phyloP scores from a whole-genome alignment of 2,888 invertebrate genomes.

The Mimumesa dahlbomi region DNA sequence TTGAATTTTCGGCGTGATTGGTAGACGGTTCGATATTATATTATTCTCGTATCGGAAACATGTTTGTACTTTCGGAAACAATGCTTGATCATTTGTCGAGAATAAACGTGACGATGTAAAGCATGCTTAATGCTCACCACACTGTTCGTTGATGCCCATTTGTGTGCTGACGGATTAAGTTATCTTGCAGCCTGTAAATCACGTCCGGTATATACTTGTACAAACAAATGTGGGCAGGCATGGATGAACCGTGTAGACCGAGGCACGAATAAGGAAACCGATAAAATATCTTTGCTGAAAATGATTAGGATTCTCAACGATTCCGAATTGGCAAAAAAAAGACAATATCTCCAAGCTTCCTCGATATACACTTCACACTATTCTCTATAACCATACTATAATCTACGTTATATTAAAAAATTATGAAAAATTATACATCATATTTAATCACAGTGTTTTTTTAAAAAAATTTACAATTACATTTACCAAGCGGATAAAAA shows the following conservation, averaged over 20 bases:
- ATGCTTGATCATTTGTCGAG: constrained; percentile 19
- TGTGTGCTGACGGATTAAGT: constrained; percentile 66
- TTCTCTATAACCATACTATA: too few relatives aligned
- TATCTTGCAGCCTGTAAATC: constrained; percentile 72
- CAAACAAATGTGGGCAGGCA: constrained; percentile 63
- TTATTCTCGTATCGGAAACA: not conserved
- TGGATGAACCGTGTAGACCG: constrained; percentile 24
- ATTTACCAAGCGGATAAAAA: too few relatives aligned
- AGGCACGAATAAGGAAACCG: constrained; percentile 25
- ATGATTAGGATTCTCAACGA: constrained; percentile 11
- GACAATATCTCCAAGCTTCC: too few relatives aligned
- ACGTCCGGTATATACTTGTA: constrained; percentile 63
- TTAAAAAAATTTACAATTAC: too few relatives aligned
- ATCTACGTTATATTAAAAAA: too few relatives aligned
- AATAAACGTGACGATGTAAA: constrained; percentile 16
- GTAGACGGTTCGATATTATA: not conserved
- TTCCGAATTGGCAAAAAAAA: too few relatives aligned
- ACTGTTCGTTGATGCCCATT: constrained; percentile 49
- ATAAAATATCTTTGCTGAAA: constrained; percentile 32
- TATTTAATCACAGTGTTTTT: too few relatives aligned
- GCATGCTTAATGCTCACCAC: constrained; percentile 25
- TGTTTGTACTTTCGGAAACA: constrained; percentile 10
- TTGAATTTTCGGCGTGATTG: not conserved
- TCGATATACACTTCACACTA: too few relatives aligned
- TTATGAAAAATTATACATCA: too few relatives aligned